Evolutionary conservation across 2,888 invertebrate species (phyloP).

Genomic region (Tiliacea citrago): DNA sequence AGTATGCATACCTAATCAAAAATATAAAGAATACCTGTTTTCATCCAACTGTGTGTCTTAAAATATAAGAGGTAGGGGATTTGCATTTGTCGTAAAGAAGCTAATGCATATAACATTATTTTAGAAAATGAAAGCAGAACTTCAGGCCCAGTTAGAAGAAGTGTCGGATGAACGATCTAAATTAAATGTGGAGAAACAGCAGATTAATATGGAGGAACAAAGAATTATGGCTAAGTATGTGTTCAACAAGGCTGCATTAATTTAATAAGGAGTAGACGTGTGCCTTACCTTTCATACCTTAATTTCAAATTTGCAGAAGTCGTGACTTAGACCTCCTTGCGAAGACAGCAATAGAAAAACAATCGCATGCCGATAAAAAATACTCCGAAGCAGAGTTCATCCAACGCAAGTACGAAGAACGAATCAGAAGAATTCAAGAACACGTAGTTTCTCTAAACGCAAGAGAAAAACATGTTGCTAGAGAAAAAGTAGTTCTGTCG

Average conservation of each 20-base stretch:
- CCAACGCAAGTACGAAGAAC: constrained; percentile 90
- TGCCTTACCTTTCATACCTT: not conserved
- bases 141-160: constrained; percentile 86
- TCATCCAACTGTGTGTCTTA: too few species aligned
- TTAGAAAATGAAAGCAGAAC: constrained; percentile 86
- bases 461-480: constrained; percentile 91
- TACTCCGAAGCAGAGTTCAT: constrained; percentile 89
- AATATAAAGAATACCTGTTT: too few species aligned
- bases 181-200: constrained; percentile 84
- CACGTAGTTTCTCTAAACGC: constrained; percentile 89
- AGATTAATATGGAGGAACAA: constrained; percentile 86
- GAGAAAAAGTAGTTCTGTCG: constrained; percentile 91
- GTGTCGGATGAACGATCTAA: constrained; percentile 84
- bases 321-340: constrained; percentile 89
- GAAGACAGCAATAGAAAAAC: constrained; percentile 90
- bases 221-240: constrained; percentile 84
- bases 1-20: constrained; percentile 1
- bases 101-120: constrained; percentile 25
- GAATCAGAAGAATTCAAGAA: constrained; percentile 90
- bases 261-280: not conserved
- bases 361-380: constrained; percentile 90
- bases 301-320: constrained; percentile 74
- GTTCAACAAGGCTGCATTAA: not conserved
- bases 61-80: too few species aligned
- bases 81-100: too few species aligned